phyloP scores from a whole-genome alignment of 2,113 vertebrate species.

The human region DNA sequence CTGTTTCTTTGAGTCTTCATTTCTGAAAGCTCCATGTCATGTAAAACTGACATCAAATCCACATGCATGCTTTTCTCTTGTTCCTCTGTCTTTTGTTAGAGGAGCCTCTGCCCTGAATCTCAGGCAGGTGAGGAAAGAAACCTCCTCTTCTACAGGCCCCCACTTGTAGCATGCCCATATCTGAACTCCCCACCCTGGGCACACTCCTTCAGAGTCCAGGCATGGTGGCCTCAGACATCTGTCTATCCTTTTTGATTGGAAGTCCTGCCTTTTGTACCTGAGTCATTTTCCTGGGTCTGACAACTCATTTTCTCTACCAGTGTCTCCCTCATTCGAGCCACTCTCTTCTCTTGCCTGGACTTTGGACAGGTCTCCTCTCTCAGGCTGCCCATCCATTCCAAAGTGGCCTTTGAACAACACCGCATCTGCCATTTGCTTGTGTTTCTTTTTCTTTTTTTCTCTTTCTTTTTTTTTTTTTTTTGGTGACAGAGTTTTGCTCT shows the following conservation, averaged over 20 bases:
- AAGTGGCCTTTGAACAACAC: background rate
- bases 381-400: background rate
- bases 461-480: too few relatives aligned
- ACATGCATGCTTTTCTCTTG: background rate
- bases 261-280: background rate
- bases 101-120: background rate
- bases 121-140: background rate
- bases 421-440: too few relatives aligned
- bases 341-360: background rate
- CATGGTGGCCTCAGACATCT: rapidly evolving
- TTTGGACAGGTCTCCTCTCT: background rate
- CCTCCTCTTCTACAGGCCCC: background rate
- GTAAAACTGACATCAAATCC: background rate
- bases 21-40: background rate
- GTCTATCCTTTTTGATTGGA: background rate
- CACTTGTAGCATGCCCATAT: too few relatives aligned
- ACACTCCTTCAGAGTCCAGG: too few relatives aligned
- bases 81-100: background rate
- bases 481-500: too few relatives aligned
- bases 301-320: background rate
- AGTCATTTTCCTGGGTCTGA: rapidly evolving
- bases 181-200: too few relatives aligned
- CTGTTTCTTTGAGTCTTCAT: background rate
- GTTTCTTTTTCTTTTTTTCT: too few relatives aligned
- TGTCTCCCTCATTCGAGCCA: background rate